A percentile compares a stretch with the other conserved stretches of the same genome.
Evolutionary conservation across 2,797 vertebrate species (phyloP).

Genomic region (Telmatherina bonti): DNA sequence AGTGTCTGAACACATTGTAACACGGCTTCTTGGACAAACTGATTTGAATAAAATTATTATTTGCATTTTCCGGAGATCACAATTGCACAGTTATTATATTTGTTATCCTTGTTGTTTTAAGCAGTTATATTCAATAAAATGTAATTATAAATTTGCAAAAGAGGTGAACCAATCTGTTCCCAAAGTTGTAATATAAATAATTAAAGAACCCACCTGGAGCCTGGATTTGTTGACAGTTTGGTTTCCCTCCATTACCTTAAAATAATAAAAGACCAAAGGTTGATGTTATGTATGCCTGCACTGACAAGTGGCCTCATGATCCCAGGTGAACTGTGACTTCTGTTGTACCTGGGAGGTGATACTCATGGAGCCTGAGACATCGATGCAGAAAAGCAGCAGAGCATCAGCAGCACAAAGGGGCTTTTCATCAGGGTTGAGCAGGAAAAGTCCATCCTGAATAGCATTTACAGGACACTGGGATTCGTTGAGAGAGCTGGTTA

Average conservation of each 20-base stretch:
- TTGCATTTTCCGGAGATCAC: not conserved
- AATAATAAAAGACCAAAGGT: constrained; percentile 7
- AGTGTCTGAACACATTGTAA: constrained; percentile 71
- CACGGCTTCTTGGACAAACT: constrained; percentile 82
- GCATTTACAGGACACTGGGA: constrained; percentile 1
- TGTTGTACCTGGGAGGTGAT: constrained; percentile 68
- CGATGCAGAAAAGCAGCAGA: constrained; percentile 81
- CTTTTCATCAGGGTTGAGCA: constrained; percentile 46
- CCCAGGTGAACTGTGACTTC: not conserved
- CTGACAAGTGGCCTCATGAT: not conserved
- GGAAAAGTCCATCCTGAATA: constrained; percentile 59
- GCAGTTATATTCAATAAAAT: not conserved
- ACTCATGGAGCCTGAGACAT: constrained; percentile 81
- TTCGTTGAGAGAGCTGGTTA: not conserved
- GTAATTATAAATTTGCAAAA: not conserved
- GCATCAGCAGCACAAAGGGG: constrained; percentile 23
- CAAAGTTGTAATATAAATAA: not conserved
- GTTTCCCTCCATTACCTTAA: constrained; percentile 59
- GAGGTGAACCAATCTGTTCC: not conserved
- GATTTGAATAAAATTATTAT: constrained; percentile 18
- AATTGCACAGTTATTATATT: not conserved
- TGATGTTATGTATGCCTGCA: not conserved
- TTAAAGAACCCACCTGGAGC: constrained; percentile 67
- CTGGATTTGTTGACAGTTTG: constrained; percentile 58
- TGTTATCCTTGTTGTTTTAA: not conserved